Evolutionary conservation across 1,140 invertebrate genomes (phyloP), one percentile per base, ranked within the genome.

Genomic region (Drosophila saltans): DNA sequence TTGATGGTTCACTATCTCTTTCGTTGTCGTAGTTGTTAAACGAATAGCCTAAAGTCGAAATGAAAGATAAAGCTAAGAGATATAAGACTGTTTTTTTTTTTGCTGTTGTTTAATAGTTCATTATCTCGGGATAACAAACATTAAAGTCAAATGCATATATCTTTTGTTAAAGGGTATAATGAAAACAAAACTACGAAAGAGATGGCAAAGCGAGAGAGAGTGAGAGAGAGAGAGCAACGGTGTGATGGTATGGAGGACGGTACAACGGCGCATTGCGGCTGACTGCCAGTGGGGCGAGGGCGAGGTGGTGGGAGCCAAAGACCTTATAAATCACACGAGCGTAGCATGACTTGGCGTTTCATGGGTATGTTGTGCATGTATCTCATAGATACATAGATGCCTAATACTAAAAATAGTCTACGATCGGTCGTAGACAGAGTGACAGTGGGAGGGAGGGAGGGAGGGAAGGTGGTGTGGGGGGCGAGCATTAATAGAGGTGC

Each of bases 271-370:
- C 16, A 16, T 16, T 16, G 16, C 16, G 16, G 16, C 16, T 16
- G 16, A 16, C 16, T 16, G 16, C 0, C 16, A 16, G 16, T 16
- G 16, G 16, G 16, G 16, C 16, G 16, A 16, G 28, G 33, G 33
- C 33, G 33, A 36, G 33, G 61, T 24, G 56, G 58, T 55, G 75
- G 62, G 82, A 74, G 84, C 78, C 80, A 89, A 89, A 89, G 84
- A 89, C 84, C 84, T 89, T 89, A 89, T 81, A 89, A 89, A 89
- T 89, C 84, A 89, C 84, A 88, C 84, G 84, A 83, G 84, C 80
- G 84, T 83, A 71, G 84, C 84, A 89, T 89, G 84, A 88, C 84
- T 89, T 79, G 83, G 66, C 74, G 78, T 80, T 86, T 80, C 75
- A 65, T 58, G 69, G 48, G 26, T 81, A 56, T 65, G 45, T 40